A percentile compares a stretch with the other conserved stretches of the same genome.
phyloP scores from a whole-genome alignment of 2,888 invertebrate genomes.

The Drosophila stalkeri region DNA sequence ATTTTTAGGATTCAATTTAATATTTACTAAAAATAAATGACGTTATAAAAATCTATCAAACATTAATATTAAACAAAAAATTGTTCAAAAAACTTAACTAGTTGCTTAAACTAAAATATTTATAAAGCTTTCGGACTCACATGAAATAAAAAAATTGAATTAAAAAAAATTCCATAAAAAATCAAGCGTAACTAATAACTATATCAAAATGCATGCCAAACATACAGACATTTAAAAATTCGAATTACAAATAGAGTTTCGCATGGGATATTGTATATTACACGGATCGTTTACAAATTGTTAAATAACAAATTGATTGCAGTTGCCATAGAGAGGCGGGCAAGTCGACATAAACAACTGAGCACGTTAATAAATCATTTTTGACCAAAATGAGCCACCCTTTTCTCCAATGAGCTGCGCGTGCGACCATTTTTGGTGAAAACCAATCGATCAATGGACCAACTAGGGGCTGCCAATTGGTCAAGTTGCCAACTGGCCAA shows the following conservation, averaged over 20 bases:
- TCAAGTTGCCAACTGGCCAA: slow-evolving; percentile 46
- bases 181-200: slow-evolving; percentile 63
- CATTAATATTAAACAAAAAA: background rate
- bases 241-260: slow-evolving; percentile 43
- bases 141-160: background rate
- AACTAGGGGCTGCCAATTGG: slow-evolving; percentile 59
- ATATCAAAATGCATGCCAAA: slow-evolving; percentile 52
- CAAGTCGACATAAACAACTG: slow-evolving; percentile 71
- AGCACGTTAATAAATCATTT: slow-evolving; percentile 77
- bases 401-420: slow-evolving; percentile 65
- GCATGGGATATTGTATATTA: slow-evolving; percentile 48
- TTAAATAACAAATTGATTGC: slow-evolving; percentile 79
- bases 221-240: slow-evolving; percentile 44
- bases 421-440: slow-evolving; percentile 70
- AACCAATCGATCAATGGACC: slow-evolving; percentile 78
- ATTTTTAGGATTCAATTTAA: too few relatives aligned
- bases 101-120: background rate
- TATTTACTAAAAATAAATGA: background rate
- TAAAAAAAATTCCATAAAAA: background rate
- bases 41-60: background rate
- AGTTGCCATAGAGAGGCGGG: slow-evolving; percentile 49
- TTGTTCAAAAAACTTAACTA: background rate
- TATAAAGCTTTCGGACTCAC: background rate
- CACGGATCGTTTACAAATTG: slow-evolving; percentile 72
- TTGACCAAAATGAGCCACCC: slow-evolving; percentile 70